Evolutionary conservation across 1,140 invertebrate genomes (phyloP).

Genomic region (Sipha flava): DNA sequence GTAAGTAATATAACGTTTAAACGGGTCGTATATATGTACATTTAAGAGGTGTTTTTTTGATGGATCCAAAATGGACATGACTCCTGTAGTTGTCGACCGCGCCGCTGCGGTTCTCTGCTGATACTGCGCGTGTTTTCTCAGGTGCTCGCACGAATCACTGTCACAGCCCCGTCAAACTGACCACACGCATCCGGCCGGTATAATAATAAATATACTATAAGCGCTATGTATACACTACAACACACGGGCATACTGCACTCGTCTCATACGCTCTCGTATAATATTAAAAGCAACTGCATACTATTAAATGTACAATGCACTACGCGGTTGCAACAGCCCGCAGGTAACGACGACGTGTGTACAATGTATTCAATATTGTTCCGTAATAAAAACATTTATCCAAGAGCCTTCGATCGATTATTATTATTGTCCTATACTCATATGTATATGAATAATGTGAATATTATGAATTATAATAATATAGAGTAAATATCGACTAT

Average conservation of each 20-base stretch:
- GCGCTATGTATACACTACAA: not conserved
- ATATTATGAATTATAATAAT: not conserved
- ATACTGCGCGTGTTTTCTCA: not conserved
- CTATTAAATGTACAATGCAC: too few relatives aligned
- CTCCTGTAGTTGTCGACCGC: not conserved
- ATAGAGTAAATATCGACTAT: not conserved
- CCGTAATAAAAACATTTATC: conserved; percentile 13
- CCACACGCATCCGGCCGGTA: conserved; percentile 26
- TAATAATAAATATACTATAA: not conserved
- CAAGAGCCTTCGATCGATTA: not conserved
- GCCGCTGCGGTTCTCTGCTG: too few relatives aligned
- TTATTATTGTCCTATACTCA: not conserved
- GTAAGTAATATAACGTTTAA: not conserved
- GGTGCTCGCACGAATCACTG: not conserved
- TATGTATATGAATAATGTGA: not conserved
- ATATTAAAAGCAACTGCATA: not conserved
- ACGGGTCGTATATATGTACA: not conserved
- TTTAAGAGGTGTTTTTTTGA: conserved; percentile 1
- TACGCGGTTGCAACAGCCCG: not conserved
- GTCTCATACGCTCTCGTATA: not conserved
- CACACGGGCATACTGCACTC: not conserved
- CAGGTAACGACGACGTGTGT: not conserved
- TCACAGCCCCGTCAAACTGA: conserved; percentile 24
- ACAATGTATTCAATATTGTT: not conserved
- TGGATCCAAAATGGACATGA: conserved; percentile 7